A percentile compares a stretch with the other conserved stretches of the same genome.
These are phyloP conservation scores for Leiothrix lutea DNA, from an alignment of 2,113 vertebrate species.

Conservation along the genomic window DNA sequence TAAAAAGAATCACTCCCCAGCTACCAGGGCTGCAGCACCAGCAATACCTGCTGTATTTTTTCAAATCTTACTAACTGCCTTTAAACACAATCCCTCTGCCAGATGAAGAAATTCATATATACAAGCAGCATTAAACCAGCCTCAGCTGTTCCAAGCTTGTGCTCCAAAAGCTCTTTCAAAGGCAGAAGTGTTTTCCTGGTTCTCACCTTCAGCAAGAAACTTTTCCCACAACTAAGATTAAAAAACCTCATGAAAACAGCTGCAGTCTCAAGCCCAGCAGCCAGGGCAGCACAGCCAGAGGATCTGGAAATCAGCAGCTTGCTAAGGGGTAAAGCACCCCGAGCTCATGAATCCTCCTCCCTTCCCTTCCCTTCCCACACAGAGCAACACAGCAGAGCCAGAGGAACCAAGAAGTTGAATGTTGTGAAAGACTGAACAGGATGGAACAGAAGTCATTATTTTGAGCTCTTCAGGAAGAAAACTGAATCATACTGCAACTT, in stretches of 20 bases:
- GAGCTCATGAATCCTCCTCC: neutral
- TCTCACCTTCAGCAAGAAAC: neutral
- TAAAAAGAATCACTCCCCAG: neutral
- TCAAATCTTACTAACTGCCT: neutral
- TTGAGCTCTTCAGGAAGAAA: slow-evolving; percentile 21
- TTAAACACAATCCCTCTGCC: neutral
- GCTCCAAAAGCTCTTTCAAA: neutral
- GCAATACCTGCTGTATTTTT: neutral
- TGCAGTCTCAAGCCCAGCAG: neutral
- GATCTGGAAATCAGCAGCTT: neutral
- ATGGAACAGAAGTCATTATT: neutral
- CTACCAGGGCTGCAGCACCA: neutral
- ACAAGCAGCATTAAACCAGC: neutral
- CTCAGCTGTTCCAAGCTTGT: neutral
- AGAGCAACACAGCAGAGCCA: neutral
- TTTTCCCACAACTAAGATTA: neutral
- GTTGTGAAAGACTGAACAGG: neutral
- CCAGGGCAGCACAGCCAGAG: neutral
- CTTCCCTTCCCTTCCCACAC: neutral
- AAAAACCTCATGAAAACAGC: neutral
- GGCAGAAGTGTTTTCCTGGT: neutral
- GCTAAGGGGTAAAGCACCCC: rapidly evolving
- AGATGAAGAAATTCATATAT: neutral
- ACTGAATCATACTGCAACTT: slow-evolving; percentile 15
- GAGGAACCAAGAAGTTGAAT: neutral